These are phyloP conservation scores for Columbina picui DNA, from an alignment of 2,113 vertebrate species.

Conservation along the genomic window DNA sequence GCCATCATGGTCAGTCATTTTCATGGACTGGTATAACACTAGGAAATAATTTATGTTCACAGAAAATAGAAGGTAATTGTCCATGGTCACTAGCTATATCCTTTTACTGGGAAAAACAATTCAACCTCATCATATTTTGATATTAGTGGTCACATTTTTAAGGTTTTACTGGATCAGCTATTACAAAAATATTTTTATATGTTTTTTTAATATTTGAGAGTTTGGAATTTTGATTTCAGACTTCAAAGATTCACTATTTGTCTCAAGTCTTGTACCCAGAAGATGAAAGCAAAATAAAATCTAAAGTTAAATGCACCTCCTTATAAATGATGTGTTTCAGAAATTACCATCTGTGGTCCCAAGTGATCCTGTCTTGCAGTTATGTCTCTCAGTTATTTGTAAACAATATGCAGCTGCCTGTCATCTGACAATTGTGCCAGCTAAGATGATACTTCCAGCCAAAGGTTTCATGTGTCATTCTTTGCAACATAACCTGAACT, in stretches of 20 bases:
- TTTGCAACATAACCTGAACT: conserved; percentile 48
- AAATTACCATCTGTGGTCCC: background rate
- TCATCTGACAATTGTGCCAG: conserved; percentile 2
- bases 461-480: conserved; percentile 43
- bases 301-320: background rate
- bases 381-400: conserved; percentile 7
- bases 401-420: background rate
- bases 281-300: background rate
- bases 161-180: background rate
- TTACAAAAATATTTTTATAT: background rate
- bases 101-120: background rate
- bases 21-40: accelerated
- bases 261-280: background rate
- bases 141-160: background rate
- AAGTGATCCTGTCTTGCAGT: background rate
- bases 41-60: background rate
- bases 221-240: background rate
- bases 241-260: background rate
- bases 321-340: background rate
- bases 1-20: background rate
- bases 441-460: conserved; percentile 16
- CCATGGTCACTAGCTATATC: background rate
- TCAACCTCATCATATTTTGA: background rate
- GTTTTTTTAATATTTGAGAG: background rate
- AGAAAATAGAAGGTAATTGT: background rate